Percentiles rank a stretch among this genome's conserved stretches.
phyloP scores from a whole-genome alignment of 2,888 invertebrate genomes.

The Amblyjoppa proteus region DNA sequence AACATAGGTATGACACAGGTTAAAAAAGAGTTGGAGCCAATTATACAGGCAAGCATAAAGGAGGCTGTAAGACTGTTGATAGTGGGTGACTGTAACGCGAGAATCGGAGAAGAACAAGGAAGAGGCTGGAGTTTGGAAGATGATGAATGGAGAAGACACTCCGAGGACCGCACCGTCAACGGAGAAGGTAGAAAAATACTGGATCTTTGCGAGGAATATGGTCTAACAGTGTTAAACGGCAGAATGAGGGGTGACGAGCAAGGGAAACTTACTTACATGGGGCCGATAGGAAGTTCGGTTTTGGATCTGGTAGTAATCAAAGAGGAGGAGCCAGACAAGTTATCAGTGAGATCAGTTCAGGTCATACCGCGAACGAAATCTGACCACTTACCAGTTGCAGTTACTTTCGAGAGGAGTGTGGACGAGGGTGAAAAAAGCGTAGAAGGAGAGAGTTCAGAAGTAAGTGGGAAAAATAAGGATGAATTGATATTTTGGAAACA shows the following conservation, averaged over 20 bases:
- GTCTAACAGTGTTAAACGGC: slow-evolving; percentile 24
- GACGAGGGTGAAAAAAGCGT: too few relatives aligned
- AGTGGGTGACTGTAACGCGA: slow-evolving; percentile 33
- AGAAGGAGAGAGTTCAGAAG: too few relatives aligned
- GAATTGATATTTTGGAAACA: too few relatives aligned
- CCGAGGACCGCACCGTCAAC: slow-evolving; percentile 18
- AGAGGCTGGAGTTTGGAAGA: not conserved
- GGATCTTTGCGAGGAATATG: slow-evolving; percentile 23
- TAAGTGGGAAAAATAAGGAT: too few relatives aligned
- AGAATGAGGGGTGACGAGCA: slow-evolving; percentile 20
- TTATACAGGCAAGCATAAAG: not conserved
- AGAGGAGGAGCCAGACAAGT: too few relatives aligned
- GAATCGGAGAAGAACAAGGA: slow-evolving; percentile 27
- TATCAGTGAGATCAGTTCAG: too few relatives aligned
- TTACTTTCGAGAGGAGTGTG: too few relatives aligned
- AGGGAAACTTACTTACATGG: slow-evolving; percentile 22
- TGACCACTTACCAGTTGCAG: too few relatives aligned
- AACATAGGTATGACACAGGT: slow-evolving; percentile 18
- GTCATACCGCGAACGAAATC: too few relatives aligned
- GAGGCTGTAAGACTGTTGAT: slow-evolving; percentile 3
- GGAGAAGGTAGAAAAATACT: slow-evolving; percentile 20
- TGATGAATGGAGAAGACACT: not conserved
- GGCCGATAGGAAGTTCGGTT: too few relatives aligned
- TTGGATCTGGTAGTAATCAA: too few relatives aligned
- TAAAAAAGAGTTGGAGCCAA: not conserved